Percentiles rank a stretch among this genome's conserved stretches.
Evolutionary conservation across 2,113 vertebrate genomes (phyloP).

Genomic region (Podocnemis expansa): DNA sequence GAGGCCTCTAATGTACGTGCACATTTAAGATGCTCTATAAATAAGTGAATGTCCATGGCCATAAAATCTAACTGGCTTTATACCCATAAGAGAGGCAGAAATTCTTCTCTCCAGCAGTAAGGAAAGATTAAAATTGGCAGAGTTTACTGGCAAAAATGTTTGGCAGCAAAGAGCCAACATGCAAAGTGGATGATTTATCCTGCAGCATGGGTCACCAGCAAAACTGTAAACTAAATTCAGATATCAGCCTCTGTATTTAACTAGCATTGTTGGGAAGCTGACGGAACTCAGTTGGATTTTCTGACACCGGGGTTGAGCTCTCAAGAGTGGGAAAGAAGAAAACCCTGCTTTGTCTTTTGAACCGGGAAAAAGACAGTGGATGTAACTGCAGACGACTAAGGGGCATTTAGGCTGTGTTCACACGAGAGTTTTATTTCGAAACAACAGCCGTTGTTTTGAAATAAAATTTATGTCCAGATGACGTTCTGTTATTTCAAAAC

Average conservation of each 20-base stretch:
- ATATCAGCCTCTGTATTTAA: conserved; percentile 14
- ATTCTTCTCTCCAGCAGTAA: neutral
- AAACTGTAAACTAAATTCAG: neutral
- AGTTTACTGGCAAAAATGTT: neutral
- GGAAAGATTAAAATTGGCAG: neutral
- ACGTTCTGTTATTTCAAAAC: no score
- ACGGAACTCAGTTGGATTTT: conserved; percentile 40
- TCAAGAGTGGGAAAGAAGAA: neutral
- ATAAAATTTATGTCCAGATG: no score
- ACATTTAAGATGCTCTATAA: neutral
- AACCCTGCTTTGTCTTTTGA: conserved; percentile 24
- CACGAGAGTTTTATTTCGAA: no score
- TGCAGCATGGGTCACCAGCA: neutral
- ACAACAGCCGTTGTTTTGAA: no score
- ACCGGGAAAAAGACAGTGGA: conserved; percentile 25
- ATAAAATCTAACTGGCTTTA: neutral
- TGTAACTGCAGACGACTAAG: conserved; percentile 60
- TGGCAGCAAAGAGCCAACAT: neutral
- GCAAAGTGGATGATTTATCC: neutral
- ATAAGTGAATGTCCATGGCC: neutral
- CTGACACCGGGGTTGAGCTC: conserved; percentile 39
- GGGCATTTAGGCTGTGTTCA: no score
- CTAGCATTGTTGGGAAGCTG: neutral
- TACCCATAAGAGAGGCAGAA: neutral
- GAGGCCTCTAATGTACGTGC: neutral